A percentile compares a stretch with the other conserved stretches of the same genome.
phyloP scores from a whole-genome alignment of 2,797 vertebrate species.

The Fistularia commersonii region DNA sequence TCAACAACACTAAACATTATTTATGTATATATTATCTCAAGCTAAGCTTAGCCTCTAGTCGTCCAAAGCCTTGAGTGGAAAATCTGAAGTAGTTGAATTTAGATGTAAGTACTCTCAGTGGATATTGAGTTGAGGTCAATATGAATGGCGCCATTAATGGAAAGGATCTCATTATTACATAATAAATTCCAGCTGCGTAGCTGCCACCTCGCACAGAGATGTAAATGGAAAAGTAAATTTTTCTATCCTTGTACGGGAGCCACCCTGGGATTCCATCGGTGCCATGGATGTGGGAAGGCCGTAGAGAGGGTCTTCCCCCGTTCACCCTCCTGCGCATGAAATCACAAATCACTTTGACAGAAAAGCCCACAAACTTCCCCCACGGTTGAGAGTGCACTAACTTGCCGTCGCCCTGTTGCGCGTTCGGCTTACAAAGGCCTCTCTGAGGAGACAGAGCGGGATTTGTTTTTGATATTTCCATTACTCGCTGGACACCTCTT shows the following conservation, averaged over 20 bases:
- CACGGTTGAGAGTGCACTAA: slow-evolving; percentile 26
- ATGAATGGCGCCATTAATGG: not conserved
- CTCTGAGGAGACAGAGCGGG: slow-evolving; percentile 21
- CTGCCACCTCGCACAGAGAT: slow-evolving; percentile 10
- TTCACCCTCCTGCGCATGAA: slow-evolving; percentile 17
- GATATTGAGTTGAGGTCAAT: not conserved
- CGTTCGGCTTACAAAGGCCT: slow-evolving; percentile 15
- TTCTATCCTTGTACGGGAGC: slow-evolving; percentile 22
- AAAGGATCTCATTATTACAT: slow-evolving; percentile 21
- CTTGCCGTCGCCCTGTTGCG: slow-evolving; percentile 10
- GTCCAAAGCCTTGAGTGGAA: slow-evolving; percentile 5
- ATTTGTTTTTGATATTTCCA: slow-evolving; percentile 24
- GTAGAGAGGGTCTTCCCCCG: slow-evolving; percentile 48
- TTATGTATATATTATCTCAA: too few species aligned
- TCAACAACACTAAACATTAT: too few species aligned
- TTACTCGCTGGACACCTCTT: not conserved
- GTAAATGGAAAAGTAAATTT: slow-evolving; percentile 44
- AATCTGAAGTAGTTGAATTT: slow-evolving; percentile 3
- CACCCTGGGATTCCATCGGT: slow-evolving; percentile 39
- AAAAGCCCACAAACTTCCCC: slow-evolving; percentile 44
- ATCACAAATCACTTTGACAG: slow-evolving; percentile 45
- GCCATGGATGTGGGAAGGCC: slow-evolving; percentile 25
- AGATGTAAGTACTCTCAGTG: not conserved
- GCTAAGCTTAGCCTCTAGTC: not conserved
- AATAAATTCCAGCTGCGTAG: slow-evolving; percentile 21